These are phyloP conservation scores for Acanthurus tractus DNA, from an alignment of 2,797 vertebrate species.

Conservation along the genomic window DNA sequence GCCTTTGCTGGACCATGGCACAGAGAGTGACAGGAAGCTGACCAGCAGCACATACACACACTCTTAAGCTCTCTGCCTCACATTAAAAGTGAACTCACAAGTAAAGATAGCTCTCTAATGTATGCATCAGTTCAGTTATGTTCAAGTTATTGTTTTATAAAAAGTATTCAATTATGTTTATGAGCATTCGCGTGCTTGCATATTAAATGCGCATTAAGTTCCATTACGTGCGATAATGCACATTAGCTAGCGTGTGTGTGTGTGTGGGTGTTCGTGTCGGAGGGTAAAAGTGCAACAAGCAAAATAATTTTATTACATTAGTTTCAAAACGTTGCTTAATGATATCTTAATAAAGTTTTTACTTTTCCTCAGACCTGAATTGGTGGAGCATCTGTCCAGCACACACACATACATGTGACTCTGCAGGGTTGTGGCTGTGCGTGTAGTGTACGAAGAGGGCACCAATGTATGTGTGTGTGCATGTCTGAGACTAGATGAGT, in stretches of 20 bases:
- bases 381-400: not conserved
- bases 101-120: slow-evolving; percentile 1
- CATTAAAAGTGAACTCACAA: not conserved
- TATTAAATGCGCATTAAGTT: slow-evolving; percentile 11
- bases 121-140: not conserved
- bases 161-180: not conserved
- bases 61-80: not conserved
- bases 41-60: slow-evolving; percentile 31
- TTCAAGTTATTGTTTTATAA: not conserved
- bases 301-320: not conserved
- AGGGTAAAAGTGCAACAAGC: too few relatives aligned
- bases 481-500: slow-evolving; percentile 58
- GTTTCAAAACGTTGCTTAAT: not conserved
- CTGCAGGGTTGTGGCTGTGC: slow-evolving; percentile 24
- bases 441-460: not conserved
- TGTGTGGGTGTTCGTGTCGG: too few relatives aligned
- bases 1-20: slow-evolving; percentile 54
- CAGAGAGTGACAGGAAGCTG: slow-evolving; percentile 50
- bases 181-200: slow-evolving; percentile 17
- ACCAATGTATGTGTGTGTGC: slow-evolving; percentile 21
- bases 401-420: slow-evolving; percentile 6
- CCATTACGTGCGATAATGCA: not conserved
- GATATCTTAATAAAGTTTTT: not conserved
- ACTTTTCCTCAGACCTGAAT: slow-evolving; percentile 3
- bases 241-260: not conserved